phyloP scores from a whole-genome alignment of 2,888 invertebrate species.

The Orchestes rusci region DNA sequence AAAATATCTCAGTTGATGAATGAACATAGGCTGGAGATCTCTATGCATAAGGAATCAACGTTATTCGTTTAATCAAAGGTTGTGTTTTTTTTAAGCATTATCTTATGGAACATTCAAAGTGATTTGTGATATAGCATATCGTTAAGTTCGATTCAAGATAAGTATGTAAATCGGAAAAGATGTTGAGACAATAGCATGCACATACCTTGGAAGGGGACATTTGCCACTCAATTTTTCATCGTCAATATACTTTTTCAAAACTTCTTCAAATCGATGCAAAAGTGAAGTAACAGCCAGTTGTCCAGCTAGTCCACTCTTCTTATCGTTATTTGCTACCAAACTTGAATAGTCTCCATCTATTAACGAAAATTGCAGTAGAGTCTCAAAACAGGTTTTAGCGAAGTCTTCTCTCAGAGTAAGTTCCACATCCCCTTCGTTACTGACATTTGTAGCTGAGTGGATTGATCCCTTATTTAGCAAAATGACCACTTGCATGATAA shows the following conservation, averaged over 20 bases:
- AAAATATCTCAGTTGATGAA: slow-evolving; percentile 2
- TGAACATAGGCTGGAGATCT: neutral
- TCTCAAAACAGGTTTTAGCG: slow-evolving; percentile 94
- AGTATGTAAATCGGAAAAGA: neutral
- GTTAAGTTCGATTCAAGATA: neutral
- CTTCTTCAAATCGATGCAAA: slow-evolving; percentile 87
- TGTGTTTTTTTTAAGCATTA: neutral
- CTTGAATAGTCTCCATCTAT: slow-evolving; percentile 60
- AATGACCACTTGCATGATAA: slow-evolving; percentile 75
- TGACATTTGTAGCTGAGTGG: slow-evolving; percentile 62
- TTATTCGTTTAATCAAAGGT: neutral
- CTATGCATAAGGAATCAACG: neutral
- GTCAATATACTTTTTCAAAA: slow-evolving; percentile 78
- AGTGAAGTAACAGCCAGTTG: slow-evolving; percentile 86
- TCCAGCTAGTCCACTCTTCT: slow-evolving; percentile 54
- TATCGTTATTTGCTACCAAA: slow-evolving; percentile 39
- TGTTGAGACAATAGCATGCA: slow-evolving; percentile 2
- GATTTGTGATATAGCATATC: neutral
- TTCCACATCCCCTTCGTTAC: slow-evolving; percentile 71
- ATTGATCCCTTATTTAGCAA: slow-evolving; percentile 81
- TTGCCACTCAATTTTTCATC: slow-evolving; percentile 78
- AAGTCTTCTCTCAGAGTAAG: slow-evolving; percentile 86
- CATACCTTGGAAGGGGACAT: slow-evolving; percentile 74
- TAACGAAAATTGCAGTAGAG: slow-evolving; percentile 86
- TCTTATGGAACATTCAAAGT: neutral